A percentile compares a stretch with the other conserved stretches of the same genome.
Conservation (phyloP, 2,113 vertebrate species). For the Ptychochromis oligacanthus region DNA sequence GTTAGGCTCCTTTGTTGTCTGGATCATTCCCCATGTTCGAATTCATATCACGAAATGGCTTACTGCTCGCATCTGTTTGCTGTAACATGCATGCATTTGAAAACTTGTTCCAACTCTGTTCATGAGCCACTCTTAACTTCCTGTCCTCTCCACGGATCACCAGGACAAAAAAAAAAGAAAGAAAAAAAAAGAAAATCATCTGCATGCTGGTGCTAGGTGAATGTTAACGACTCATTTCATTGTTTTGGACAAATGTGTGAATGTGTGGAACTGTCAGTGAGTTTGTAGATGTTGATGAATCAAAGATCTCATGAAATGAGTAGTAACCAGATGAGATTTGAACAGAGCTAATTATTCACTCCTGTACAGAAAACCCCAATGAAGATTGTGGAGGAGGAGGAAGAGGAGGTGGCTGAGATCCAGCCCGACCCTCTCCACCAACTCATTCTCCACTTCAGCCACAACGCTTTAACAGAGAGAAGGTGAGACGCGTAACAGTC, state of each 20-base stretch:
- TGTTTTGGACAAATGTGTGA: conserved; percentile 43
- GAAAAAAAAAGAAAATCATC: conserved; percentile 14
- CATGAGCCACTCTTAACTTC: conserved; percentile 42
- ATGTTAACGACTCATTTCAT: conserved; percentile 27
- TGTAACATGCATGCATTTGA: conserved; percentile 65
- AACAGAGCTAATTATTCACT: conserved; percentile 31
- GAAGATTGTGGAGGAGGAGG: conserved; percentile 89
- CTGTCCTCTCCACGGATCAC: conserved; percentile 48
- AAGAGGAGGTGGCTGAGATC: conserved; percentile 88
- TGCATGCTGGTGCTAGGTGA: conserved; percentile 59
- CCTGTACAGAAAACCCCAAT: conserved; percentile 87
- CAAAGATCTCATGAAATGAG: background rate
- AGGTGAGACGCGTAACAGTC: conserved; percentile 80
- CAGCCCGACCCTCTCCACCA: conserved; percentile 96
- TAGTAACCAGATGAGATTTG: background rate
- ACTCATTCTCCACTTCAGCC: conserved; percentile 97
- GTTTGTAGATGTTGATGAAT: background rate
- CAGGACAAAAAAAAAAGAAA: background rate
- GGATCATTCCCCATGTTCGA: conserved; percentile 52
- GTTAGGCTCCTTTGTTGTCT: conserved; percentile 22
- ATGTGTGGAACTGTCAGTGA: conserved; percentile 1
- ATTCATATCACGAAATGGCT: conserved; percentile 50
- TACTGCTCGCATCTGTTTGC: conserved; percentile 64
- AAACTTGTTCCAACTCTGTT: conserved; percentile 25
- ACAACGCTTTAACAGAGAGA: conserved; percentile 93